These are phyloP conservation scores for Geophilus truncorum DNA, from an alignment of 2,888 invertebrate genomes.

Conservation along the genomic window DNA sequence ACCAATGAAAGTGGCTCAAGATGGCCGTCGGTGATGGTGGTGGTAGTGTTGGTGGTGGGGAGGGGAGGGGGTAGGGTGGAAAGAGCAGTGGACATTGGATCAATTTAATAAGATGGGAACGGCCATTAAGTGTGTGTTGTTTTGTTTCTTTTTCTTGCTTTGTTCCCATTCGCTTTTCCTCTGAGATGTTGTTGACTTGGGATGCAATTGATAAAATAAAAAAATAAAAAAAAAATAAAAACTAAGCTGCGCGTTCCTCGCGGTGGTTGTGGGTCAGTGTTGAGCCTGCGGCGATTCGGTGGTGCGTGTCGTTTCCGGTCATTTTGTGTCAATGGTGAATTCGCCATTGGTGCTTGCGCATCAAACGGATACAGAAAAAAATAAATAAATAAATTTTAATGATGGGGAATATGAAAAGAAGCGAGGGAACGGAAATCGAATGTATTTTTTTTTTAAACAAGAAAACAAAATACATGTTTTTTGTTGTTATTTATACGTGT, in stretches of 20 bases:
- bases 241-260: background rate
- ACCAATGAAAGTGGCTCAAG: background rate
- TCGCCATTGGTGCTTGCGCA: conserved; percentile 10
- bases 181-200: conserved; percentile 23
- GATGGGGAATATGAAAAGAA: background rate
- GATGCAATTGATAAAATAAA: conserved; percentile 8
- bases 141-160: background rate
- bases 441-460: background rate
- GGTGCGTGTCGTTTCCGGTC: conserved; percentile 22
- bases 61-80: too few relatives aligned
- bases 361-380: conserved; percentile 16
- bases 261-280: conserved; percentile 17
- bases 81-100: background rate
- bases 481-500: background rate
- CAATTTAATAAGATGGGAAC: background rate
- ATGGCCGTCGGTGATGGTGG: too few relatives aligned
- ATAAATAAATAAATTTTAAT: conserved; percentile 20
- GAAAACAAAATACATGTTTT: too few relatives aligned
- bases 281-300: conserved; percentile 22
- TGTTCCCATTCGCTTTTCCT: conserved; percentile 24
- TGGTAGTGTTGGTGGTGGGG: too few relatives aligned
- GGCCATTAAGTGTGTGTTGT: background rate
- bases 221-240: background rate
- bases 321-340: conserved; percentile 20
- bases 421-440: conserved; percentile 16